Percentiles rank a stretch among this genome's conserved stretches.
phyloP scores from a whole-genome alignment of 2,797 vertebrate genomes.

The Tiaroga cobitis region DNA sequence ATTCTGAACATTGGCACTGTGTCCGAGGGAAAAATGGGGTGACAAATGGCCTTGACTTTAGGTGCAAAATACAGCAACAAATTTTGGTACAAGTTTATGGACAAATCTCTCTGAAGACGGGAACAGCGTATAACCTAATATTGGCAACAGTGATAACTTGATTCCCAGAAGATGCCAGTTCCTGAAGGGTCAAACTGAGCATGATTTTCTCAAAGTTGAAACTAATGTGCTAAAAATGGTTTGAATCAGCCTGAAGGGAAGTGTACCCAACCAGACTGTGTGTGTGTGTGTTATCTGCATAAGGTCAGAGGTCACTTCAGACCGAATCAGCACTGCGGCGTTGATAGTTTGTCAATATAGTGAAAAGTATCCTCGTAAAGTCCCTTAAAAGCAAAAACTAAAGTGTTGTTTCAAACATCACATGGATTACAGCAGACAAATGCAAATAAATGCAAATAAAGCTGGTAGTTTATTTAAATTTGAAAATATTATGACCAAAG shows the following conservation, averaged over 20 bases:
- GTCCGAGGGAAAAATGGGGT: neutral
- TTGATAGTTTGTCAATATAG: neutral
- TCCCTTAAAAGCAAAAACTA: neutral
- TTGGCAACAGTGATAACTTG: conserved; percentile 55
- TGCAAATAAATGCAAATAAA: conserved; percentile 6
- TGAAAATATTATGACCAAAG: neutral
- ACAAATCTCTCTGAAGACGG: conserved; percentile 35
- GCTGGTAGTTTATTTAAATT: conserved; percentile 9
- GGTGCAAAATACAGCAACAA: neutral
- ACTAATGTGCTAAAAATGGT: neutral
- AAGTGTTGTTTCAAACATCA: neutral
- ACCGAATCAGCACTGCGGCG: neutral
- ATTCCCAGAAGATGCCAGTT: conserved; percentile 6
- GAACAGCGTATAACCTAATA: neutral
- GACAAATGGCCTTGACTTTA: neutral
- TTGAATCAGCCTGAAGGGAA: neutral
- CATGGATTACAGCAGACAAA: neutral
- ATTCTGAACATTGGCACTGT: neutral
- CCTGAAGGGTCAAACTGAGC: neutral
- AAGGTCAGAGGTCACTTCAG: neutral
- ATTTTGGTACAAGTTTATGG: neutral
- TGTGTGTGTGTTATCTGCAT: neutral
- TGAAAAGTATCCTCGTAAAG: neutral
- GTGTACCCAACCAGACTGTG: neutral
- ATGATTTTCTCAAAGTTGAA: neutral